These are phyloP conservation scores for Drosophila emarginata DNA, from an alignment of 2,888 invertebrate genomes.

Conservation along the genomic window DNA sequence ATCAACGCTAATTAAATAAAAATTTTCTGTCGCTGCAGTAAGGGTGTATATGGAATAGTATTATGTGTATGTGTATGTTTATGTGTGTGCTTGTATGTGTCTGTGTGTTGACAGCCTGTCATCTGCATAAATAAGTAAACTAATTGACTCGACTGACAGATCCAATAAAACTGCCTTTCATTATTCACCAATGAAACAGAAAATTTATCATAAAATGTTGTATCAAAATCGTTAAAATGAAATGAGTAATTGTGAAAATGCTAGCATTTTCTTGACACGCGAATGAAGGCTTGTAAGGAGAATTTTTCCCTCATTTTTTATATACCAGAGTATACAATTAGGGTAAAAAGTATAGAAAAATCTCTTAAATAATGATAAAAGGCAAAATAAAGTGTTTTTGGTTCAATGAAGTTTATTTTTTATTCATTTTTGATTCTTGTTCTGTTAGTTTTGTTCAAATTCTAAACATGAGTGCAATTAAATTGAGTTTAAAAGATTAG, in stretches of 20 bases:
- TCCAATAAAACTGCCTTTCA: constrained; percentile 35
- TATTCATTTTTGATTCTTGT: too few relatives aligned
- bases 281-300: constrained; percentile 5
- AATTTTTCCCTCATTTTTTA: background rate
- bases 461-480: too few relatives aligned
- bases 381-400: too few relatives aligned
- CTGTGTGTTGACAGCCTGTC: constrained; percentile 9
- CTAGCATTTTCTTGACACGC: constrained; percentile 43
- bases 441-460: too few relatives aligned
- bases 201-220: constrained; percentile 53
- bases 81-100: background rate
- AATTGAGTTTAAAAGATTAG: too few relatives aligned
- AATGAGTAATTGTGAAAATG: constrained; percentile 33
- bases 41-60: constrained; percentile 12
- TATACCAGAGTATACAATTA: too few relatives aligned
- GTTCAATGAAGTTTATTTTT: too few relatives aligned
- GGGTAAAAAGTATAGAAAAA: too few relatives aligned
- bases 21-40: constrained; percentile 30
- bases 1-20: constrained; percentile 70
- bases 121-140: constrained; percentile 37
- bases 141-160: constrained; percentile 46
- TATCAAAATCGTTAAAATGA: background rate
- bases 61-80: background rate
- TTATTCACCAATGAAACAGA: constrained; percentile 44
- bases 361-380: too few relatives aligned